phyloP scores from a whole-genome alignment of 2,113 vertebrate species.

The Dendrocopos noguchii region DNA sequence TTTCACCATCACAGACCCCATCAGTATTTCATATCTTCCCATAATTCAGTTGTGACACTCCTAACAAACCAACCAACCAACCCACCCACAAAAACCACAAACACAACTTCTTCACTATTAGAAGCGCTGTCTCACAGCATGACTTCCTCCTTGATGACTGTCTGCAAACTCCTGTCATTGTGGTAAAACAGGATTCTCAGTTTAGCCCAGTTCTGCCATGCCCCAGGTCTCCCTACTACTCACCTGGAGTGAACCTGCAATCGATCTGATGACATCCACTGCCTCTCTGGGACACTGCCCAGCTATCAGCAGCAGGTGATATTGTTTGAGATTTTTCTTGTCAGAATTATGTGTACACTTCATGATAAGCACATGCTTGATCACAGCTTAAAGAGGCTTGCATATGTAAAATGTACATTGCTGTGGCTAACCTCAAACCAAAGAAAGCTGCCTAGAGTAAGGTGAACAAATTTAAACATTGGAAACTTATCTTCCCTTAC shows the following conservation, averaged over 20 bases:
- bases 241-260: neutral
- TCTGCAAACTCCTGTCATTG: neutral
- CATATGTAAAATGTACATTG: rapidly evolving
- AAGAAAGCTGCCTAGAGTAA: neutral
- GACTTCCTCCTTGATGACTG: neutral
- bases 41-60: neutral
- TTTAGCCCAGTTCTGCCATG: neutral
- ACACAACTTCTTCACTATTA: neutral
- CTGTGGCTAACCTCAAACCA: neutral
- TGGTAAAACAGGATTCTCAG: neutral
- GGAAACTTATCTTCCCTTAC: neutral
- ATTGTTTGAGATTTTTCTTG: neutral
- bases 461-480: neutral
- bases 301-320: neutral
- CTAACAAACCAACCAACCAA: neutral
- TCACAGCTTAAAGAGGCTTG: neutral
- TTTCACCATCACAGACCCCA: neutral
- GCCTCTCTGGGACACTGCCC: neutral
- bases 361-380: neutral
- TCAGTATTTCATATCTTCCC: neutral
- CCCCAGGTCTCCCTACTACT: neutral
- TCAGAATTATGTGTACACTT: neutral
- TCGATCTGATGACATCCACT: neutral
- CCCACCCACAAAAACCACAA: too few relatives aligned
- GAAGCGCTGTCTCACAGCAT: neutral